These are phyloP conservation scores for Noctua janthina DNA, from an alignment of 2,888 invertebrate species.

Conservation along the genomic window DNA sequence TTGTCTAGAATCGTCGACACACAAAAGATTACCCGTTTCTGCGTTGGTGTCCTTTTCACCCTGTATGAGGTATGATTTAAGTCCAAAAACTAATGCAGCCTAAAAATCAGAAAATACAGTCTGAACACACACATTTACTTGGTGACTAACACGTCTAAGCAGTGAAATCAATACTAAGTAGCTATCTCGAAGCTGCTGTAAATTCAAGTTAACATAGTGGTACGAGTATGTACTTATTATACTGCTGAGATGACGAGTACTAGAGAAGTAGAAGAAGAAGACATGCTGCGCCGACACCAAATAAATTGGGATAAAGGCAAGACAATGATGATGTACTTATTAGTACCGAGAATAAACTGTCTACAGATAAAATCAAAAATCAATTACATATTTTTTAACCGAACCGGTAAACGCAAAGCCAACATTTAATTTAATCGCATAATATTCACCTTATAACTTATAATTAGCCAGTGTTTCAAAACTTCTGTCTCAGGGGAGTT, in stretches of 20 bases:
- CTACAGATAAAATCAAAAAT: conserved; percentile 2
- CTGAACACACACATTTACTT: neutral
- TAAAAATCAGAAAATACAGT: neutral
- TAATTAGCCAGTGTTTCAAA: conserved; percentile 82
- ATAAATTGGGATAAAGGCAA: no score
- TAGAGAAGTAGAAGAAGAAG: no score
- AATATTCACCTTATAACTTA: conserved; percentile 76
- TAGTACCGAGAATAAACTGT: neutral
- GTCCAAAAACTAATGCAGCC: neutral
- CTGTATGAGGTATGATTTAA: neutral
- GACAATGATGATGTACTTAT: neutral
- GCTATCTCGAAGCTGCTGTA: neutral
- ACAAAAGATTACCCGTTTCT: neutral
- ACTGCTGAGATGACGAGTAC: no score
- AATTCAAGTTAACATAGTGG: neutral
- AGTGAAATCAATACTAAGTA: neutral
- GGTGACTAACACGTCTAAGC: neutral
- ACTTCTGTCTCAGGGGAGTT: conserved; percentile 82
- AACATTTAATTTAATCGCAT: conserved; percentile 76
- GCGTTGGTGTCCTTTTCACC: no score
- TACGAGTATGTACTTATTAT: neutral
- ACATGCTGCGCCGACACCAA: no score
- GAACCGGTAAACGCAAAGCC: conserved; percentile 61
- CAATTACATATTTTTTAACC: conserved; percentile 28
- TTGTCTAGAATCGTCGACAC: neutral